Percentiles rank a stretch among this genome's conserved stretches.
phyloP scores from a whole-genome alignment of 2,888 invertebrate genomes.

The Drosophila lutescens region DNA sequence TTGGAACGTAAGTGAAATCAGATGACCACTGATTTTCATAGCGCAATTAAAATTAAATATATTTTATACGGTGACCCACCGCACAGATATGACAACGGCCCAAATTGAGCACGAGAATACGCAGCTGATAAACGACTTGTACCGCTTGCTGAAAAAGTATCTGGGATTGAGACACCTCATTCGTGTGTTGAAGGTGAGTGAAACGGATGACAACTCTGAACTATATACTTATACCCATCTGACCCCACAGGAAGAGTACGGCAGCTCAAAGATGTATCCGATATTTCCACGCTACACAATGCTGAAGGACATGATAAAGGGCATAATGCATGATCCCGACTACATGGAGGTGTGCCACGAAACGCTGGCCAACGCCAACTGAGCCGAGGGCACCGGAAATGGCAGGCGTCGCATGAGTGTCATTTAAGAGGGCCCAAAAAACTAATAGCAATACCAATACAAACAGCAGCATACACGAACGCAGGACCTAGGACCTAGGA shows the following conservation, averaged over 20 bases:
- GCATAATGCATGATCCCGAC: slow-evolving; percentile 97
- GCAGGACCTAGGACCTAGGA: slow-evolving; percentile 21
- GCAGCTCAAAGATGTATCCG: slow-evolving; percentile 95
- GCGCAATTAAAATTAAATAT: too few relatives aligned
- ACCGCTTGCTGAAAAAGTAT: slow-evolving; percentile 96
- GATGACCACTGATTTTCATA: background rate
- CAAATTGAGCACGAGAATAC: slow-evolving; percentile 97
- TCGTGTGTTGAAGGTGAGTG: slow-evolving; percentile 91
- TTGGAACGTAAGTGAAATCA: slow-evolving; percentile 89
- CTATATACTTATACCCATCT: slow-evolving; percentile 11
- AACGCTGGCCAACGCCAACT: slow-evolving; percentile 87
- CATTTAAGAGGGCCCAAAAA: slow-evolving; percentile 66
- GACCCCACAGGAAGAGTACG: slow-evolving; percentile 91
- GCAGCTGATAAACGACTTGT: slow-evolving; percentile 96
- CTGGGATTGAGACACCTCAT: slow-evolving; percentile 94
- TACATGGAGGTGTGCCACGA: slow-evolving; percentile 99
- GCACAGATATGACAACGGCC: slow-evolving; percentile 94
- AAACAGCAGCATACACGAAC: slow-evolving; percentile 35
- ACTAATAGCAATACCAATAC: slow-evolving; percentile 35
- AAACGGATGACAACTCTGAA: slow-evolving; percentile 1
- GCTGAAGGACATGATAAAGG: slow-evolving; percentile 98
- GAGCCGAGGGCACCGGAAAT: slow-evolving; percentile 76
- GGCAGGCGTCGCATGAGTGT: slow-evolving; percentile 78
- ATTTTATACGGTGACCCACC: background rate
- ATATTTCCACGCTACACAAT: slow-evolving; percentile 97